These are phyloP conservation scores for Poecile atricapillus DNA, from an alignment of 2,113 vertebrate genomes.

Conservation along the genomic window DNA sequence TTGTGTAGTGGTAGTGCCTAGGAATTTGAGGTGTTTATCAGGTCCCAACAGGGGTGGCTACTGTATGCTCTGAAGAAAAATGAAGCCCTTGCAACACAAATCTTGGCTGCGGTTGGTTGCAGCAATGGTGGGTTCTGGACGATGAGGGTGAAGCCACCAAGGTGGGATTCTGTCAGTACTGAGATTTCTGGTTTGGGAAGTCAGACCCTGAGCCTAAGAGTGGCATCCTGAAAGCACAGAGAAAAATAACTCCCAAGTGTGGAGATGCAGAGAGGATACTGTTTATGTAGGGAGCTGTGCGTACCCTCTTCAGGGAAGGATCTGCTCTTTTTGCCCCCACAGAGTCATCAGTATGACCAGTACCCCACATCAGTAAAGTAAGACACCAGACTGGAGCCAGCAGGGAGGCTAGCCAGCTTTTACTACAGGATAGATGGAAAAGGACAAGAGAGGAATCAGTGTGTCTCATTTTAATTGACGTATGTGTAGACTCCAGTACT, in stretches of 20 bases:
- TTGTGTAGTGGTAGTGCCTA: background rate
- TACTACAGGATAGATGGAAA: background rate
- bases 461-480: background rate
- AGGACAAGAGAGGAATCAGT: background rate
- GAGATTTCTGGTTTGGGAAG: background rate
- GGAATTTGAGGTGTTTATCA: background rate
- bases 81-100: background rate
- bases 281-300: background rate
- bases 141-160: rapidly evolving
- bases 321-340: background rate
- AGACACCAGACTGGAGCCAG: background rate
- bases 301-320: background rate
- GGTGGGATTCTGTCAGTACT: background rate
- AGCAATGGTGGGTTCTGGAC: background rate
- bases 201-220: background rate
- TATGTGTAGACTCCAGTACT: background rate
- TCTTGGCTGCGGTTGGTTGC: background rate
- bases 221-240: background rate
- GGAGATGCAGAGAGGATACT: background rate
- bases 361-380: background rate
- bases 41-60: background rate
- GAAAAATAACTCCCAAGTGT: background rate
- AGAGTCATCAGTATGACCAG: too few species aligned
- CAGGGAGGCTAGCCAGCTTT: background rate
- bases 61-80: background rate